These are phyloP conservation scores for Rotaria sp. DNA, from an alignment of 2,888 invertebrate genomes.

Conservation along the genomic window DNA sequence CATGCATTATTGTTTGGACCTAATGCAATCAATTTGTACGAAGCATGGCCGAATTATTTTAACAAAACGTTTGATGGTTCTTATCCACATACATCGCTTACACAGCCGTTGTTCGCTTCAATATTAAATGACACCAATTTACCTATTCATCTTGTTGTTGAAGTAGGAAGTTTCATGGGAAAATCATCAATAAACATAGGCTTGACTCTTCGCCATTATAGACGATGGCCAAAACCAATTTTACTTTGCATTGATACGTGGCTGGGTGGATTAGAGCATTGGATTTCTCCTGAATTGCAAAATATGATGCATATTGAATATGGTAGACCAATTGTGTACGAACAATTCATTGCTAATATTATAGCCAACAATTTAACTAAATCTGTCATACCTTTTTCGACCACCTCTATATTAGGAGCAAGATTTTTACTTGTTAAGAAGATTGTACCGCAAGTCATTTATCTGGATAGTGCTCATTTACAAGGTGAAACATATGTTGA, in stretches of 20 bases:
- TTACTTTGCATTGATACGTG: conserved; percentile 6
- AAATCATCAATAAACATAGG: background rate
- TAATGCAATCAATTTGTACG: background rate
- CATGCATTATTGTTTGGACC: background rate
- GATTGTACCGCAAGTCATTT: background rate
- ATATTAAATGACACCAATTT: background rate
- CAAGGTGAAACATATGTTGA: background rate
- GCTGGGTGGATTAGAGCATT: background rate
- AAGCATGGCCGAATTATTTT: background rate
- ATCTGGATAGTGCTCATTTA: background rate
- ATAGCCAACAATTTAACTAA: background rate
- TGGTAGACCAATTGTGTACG: background rate
- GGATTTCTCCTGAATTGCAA: background rate
- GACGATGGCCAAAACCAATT: background rate
- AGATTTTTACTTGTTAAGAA: background rate
- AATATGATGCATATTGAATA: background rate
- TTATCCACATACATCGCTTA: background rate
- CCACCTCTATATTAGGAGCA: background rate
- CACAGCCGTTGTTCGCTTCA: background rate
- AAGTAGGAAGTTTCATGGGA: background rate
- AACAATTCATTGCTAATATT: background rate
- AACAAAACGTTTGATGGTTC: background rate
- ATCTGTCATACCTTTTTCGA: background rate
- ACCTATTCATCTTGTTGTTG: background rate
- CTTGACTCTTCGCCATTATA: background rate